These are phyloP conservation scores for Oeneis ivallda DNA, from an alignment of 2,888 invertebrate genomes.

Conservation along the genomic window DNA sequence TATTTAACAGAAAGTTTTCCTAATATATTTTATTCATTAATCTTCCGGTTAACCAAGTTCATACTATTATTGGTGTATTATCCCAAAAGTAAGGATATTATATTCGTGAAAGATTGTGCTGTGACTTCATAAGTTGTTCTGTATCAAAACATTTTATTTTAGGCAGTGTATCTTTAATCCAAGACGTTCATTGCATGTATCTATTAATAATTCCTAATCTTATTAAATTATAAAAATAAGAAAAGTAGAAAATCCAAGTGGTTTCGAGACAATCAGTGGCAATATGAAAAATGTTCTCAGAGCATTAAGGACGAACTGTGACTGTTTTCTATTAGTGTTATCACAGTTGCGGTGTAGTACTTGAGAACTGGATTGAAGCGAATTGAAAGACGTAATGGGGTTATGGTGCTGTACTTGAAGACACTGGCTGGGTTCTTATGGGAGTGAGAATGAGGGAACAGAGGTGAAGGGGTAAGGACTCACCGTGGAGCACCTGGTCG, in stretches of 20 bases:
- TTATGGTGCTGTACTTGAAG: constrained; percentile 46
- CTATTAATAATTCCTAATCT: constrained; percentile 21
- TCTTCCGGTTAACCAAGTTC: constrained; percentile 19
- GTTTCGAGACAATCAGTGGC: constrained; percentile 45
- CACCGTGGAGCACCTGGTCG: constrained; percentile 90
- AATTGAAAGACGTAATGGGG: constrained; percentile 56
- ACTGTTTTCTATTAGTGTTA: constrained; percentile 63
- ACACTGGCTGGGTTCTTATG: constrained; percentile 44
- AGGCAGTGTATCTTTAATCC: constrained; percentile 26
- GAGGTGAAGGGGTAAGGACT: constrained; percentile 58
- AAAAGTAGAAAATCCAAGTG: constrained; percentile 19
- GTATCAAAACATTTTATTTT: constrained; percentile 56
- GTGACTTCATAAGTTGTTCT: constrained; percentile 61
- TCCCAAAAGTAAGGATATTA: constrained; percentile 27
- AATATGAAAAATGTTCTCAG: constrained; percentile 65
- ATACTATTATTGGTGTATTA: constrained; percentile 14
- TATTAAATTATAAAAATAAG: not conserved
- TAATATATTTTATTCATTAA: constrained; percentile 7
- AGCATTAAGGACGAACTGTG: constrained; percentile 68
- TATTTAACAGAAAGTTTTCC: constrained; percentile 18
- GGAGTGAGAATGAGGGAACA: constrained; percentile 59
- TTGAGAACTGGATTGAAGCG: constrained; percentile 50
- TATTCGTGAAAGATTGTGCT: constrained; percentile 41
- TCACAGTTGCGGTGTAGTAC: constrained; percentile 68
- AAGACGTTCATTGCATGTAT: constrained; percentile 17